Base-by-base conservation (phyloP, 2,888 invertebrate genomes). In the Amphimallon solstitiale region DNA sequence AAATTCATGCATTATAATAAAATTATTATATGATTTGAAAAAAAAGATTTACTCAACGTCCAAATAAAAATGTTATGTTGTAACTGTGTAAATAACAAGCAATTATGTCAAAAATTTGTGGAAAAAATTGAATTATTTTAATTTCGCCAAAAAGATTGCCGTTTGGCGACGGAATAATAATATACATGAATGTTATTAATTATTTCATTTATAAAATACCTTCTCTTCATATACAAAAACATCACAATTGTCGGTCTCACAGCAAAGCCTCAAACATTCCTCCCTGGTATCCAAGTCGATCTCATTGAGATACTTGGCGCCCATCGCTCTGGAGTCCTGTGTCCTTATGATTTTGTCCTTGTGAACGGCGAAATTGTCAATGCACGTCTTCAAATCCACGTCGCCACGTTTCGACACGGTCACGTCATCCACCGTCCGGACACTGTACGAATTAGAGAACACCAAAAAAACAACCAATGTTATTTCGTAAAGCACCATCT, bases 181-280 rank as follows among this genome's bases (percentile, higher is more conserved):
- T 14, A 2, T 45, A 46, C 9, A 46, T 5, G 9, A 7, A 29
- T 12, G 37, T 35, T 35, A 54, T 5, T 14, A 34, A 54, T n/a
- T n/a, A 15, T 63, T 6, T 19, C 19, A 19, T 45, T 14, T 52
- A 29, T 34, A 61, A 74, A 78, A 77, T 78, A 93, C 94, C 89
- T 94, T 95, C 79, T 95, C 93, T 81, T 96, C 95, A 79, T 92
- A 96, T 72, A 96, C 92, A 81, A 94, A 95, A 19, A 95, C 94
- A 82, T 96, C 95, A 82, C 96, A 96, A 68, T 88, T 84, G 54
- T 90, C 89, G 2, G 94, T 94, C 82, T 93, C 91, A 83, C 95
- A 96, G 84, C 96, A 96, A 70, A 94, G 87, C 59, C 90, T 87
- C 77, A 94, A 86, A 79, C 96, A 96, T 79, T 95, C 94, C 74